phyloP scores from a whole-genome alignment of 2,888 invertebrate genomes.

The Lymantria monacha region DNA sequence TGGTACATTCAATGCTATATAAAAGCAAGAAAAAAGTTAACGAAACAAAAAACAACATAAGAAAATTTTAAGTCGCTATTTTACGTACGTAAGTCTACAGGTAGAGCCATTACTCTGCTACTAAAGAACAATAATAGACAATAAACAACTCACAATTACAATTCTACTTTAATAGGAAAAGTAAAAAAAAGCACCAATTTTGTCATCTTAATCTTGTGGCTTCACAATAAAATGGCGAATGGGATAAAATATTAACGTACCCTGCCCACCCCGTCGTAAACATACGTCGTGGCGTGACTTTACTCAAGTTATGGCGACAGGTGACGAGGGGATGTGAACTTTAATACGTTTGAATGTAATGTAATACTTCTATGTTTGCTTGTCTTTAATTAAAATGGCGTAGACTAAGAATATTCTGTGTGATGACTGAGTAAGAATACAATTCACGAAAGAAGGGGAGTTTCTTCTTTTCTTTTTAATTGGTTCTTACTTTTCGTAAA shows the following conservation, averaged over 20 bases:
- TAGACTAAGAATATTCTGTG: too few species aligned
- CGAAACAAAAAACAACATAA: too few species aligned
- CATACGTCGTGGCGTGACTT: constrained; percentile 21
- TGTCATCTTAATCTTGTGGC: constrained; percentile 17
- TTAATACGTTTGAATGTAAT: background rate
- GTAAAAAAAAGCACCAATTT: constrained; percentile 19
- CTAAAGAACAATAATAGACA: too few species aligned
- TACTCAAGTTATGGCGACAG: constrained; percentile 3
- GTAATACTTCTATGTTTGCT: background rate
- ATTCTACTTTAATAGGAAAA: background rate
- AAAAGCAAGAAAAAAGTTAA: too few species aligned
- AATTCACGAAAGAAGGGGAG: too few species aligned
- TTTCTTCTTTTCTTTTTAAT: too few species aligned
- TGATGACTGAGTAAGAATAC: too few species aligned
- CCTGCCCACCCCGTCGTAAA: constrained; percentile 37
- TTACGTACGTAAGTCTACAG: too few species aligned
- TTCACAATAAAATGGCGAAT: constrained; percentile 30
- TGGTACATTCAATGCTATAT: too few species aligned
- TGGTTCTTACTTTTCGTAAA: too few species aligned
- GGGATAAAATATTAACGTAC: constrained; percentile 42
- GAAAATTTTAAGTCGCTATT: too few species aligned
- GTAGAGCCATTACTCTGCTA: too few species aligned
- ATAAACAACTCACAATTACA: background rate
- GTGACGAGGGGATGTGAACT: constrained; percentile 3
- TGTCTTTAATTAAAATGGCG: background rate